Evolutionary conservation across 1,140 invertebrate genomes (phyloP).

Genomic region (Cydia splendana): DNA sequence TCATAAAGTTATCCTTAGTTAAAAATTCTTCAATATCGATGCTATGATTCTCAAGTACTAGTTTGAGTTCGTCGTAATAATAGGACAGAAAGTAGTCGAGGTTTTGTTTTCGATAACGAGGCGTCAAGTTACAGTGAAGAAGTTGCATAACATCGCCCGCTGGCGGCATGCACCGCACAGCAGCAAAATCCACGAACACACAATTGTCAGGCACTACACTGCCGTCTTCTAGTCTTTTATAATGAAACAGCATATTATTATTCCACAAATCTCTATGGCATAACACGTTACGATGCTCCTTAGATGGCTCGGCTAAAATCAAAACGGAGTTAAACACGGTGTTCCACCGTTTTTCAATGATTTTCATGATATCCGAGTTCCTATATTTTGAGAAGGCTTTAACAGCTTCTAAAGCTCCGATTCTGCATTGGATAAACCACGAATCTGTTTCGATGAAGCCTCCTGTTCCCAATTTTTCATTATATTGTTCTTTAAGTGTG

Average conservation of each 20-base stretch:
- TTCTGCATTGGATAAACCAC: constrained; percentile 68
- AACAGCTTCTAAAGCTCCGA: constrained; percentile 57
- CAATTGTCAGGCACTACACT: constrained; percentile 68
- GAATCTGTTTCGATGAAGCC: constrained; percentile 51
- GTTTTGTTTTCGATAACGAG: constrained; percentile 65
- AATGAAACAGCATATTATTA: constrained; percentile 83
- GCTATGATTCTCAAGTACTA: constrained; percentile 58
- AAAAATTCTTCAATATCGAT: constrained; percentile 69
- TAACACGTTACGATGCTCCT: constrained; percentile 77
- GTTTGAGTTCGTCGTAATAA: constrained; percentile 75
- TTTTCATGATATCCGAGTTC: constrained; percentile 40
- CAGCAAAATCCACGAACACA: constrained; percentile 82
- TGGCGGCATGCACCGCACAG: constrained; percentile 79
- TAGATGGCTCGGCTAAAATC: constrained; percentile 47
- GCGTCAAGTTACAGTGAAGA: constrained; percentile 64
- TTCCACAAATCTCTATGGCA: constrained; percentile 83
- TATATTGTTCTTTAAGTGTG: constrained; percentile 54
- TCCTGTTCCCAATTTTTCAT: constrained; percentile 48
- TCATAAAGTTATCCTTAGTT: constrained; percentile 59
- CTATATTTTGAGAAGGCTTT: constrained; percentile 59
- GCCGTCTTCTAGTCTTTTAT: constrained; percentile 54
- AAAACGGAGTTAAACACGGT: constrained; percentile 56
- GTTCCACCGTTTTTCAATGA: constrained; percentile 58
- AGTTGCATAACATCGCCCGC: constrained; percentile 80
- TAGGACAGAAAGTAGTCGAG: constrained; percentile 67